Conservation (phyloP, 1,140 invertebrate genomes). For the Hylyphantes graminicola region DNA sequence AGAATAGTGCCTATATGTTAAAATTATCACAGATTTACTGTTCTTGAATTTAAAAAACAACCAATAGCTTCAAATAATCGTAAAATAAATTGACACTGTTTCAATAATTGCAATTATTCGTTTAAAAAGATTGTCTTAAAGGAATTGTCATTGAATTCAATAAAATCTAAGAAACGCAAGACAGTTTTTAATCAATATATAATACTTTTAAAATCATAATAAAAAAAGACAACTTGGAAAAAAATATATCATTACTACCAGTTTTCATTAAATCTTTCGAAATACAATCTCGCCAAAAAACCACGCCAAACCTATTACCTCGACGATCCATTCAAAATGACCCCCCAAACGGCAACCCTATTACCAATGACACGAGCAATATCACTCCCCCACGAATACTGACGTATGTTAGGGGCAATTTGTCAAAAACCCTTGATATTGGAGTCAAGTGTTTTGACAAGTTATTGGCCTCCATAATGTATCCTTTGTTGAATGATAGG, state of each 20-base stretch:
- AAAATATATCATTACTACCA: background rate
- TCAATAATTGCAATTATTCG: too few relatives aligned
- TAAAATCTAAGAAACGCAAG: background rate
- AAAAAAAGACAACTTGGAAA: too few relatives aligned
- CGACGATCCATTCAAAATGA: background rate
- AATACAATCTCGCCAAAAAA: background rate
- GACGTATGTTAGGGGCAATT: conserved; percentile 22
- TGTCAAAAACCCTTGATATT: conserved; percentile 49
- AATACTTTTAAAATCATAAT: background rate
- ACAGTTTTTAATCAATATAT: background rate
- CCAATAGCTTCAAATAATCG: too few relatives aligned
- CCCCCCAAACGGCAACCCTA: conserved; percentile 11
- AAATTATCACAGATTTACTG: too few relatives aligned
- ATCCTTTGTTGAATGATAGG: background rate
- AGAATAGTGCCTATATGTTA: too few relatives aligned
- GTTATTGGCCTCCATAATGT: conserved; percentile 4
- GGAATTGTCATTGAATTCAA: background rate
- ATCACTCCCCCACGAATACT: conserved; percentile 13
- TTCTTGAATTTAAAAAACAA: too few relatives aligned
- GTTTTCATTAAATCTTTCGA: background rate
- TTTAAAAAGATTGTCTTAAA: too few relatives aligned
- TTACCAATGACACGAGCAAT: conserved; percentile 12
- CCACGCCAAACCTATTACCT: background rate
- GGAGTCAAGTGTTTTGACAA: conserved; percentile 59
- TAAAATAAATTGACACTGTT: too few relatives aligned